Conservation (phyloP, 2,797 vertebrate species). For the Diglossa cyanea region DNA sequence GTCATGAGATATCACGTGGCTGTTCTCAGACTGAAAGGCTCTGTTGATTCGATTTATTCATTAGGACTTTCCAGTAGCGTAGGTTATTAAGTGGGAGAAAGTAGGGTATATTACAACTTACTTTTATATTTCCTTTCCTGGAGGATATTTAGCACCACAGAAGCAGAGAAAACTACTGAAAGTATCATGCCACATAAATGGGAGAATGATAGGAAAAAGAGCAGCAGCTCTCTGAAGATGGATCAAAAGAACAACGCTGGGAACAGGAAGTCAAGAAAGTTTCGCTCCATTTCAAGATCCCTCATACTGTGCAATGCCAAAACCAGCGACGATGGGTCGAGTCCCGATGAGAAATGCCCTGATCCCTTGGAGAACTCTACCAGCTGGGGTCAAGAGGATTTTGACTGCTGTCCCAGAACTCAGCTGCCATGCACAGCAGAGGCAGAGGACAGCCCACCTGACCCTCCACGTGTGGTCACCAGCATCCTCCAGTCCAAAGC, state of each 20-base stretch:
- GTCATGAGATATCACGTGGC: slow-evolving; percentile 72
- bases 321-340: slow-evolving; percentile 81
- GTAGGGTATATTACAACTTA: slow-evolving; percentile 33
- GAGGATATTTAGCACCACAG: slow-evolving; percentile 45
- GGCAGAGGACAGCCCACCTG: slow-evolving; percentile 25
- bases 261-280: slow-evolving; percentile 79
- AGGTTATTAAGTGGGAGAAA: slow-evolving; percentile 36
- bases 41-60: slow-evolving; percentile 66
- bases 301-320: slow-evolving; percentile 88
- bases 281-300: slow-evolving; percentile 85
- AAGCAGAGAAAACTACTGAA: slow-evolving; percentile 69
- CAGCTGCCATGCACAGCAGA: slow-evolving; percentile 42
- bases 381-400: slow-evolving; percentile 50
- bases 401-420: slow-evolving; percentile 53
- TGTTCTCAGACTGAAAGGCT: slow-evolving; percentile 59
- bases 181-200: slow-evolving; percentile 76
- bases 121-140: slow-evolving; percentile 62
- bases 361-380: slow-evolving; percentile 66
- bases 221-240: slow-evolving; percentile 79
- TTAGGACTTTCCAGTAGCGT: slow-evolving; percentile 30
- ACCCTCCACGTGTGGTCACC: background rate
- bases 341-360: slow-evolving; percentile 78
- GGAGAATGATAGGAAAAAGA: slow-evolving; percentile 65
- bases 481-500: slow-evolving; percentile 36
- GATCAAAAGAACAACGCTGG: slow-evolving; percentile 75